A percentile compares a stretch with the other conserved stretches of the same genome.
Evolutionary conservation across 2,888 invertebrate genomes (phyloP).

Genomic region (Andrena bicolor): DNA sequence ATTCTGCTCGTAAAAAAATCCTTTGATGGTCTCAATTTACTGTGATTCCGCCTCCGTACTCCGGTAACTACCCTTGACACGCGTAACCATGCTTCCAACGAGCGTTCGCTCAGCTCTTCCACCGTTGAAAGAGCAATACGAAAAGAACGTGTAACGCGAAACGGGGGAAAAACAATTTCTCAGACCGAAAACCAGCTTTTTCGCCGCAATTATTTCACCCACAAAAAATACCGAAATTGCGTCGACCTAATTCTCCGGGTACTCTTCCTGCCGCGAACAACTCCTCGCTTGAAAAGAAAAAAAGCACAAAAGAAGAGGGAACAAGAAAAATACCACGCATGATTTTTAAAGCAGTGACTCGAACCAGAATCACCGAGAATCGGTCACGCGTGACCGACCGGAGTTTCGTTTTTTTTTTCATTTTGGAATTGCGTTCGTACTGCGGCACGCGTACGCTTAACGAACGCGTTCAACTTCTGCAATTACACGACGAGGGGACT

Average conservation of each 20-base stretch:
- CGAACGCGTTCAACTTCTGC: no score
- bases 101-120: constrained; percentile 11
- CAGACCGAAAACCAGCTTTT: constrained; percentile 1
- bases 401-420: no score
- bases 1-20: background rate
- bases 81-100: background rate
- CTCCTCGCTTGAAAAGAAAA: background rate
- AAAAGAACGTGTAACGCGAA: constrained; percentile 7
- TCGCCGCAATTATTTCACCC: background rate
- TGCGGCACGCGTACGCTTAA: no score
- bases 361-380: no score
- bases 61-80: background rate
- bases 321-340: background rate
- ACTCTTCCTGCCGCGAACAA: background rate
- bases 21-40: background rate
- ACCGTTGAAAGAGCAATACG: background rate
- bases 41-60: background rate
- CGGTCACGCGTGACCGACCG: no score
- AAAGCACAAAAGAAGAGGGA: background rate
- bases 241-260: constrained; percentile 17
- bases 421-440: no score
- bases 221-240: constrained; percentile 20
- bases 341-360: no score
- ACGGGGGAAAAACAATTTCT: constrained; percentile 28
- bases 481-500: no score